Conservation (phyloP, 2,113 vertebrate genomes). For the Mus spicilegus region DNA sequence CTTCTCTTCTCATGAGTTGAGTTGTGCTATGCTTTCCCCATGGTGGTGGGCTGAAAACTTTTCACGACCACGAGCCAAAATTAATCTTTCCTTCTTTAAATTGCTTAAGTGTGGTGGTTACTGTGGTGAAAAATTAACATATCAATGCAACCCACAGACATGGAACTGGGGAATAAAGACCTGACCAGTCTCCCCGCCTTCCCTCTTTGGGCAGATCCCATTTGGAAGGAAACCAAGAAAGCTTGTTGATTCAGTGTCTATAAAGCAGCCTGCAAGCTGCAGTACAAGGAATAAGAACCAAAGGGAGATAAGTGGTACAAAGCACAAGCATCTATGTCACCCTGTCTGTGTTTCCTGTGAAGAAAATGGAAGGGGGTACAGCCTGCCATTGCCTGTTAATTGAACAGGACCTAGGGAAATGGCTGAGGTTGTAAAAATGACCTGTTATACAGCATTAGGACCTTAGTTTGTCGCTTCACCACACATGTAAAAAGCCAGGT, state of each 20-base stretch:
- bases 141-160: background rate
- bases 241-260: background rate
- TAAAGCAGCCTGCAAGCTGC: background rate
- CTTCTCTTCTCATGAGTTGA: background rate
- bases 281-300: background rate
- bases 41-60: background rate
- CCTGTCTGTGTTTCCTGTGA: background rate
- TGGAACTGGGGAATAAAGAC: background rate
- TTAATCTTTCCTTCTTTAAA: background rate
- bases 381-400: background rate
- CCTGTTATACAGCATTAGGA: background rate
- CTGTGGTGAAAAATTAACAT: background rate
- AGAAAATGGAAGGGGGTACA: background rate
- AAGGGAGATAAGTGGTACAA: background rate
- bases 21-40: background rate
- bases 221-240: background rate
- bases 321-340: background rate
- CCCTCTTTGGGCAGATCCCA: background rate
- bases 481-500: background rate
- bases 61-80: background rate
- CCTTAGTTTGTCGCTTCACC: background rate
- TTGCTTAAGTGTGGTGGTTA: background rate
- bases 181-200: fast-evolving
- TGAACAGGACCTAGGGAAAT: background rate
- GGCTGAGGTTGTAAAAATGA: background rate